Evolutionary conservation across 2,113 vertebrate species (phyloP).

Genomic region (Litocranius walleri): DNA sequence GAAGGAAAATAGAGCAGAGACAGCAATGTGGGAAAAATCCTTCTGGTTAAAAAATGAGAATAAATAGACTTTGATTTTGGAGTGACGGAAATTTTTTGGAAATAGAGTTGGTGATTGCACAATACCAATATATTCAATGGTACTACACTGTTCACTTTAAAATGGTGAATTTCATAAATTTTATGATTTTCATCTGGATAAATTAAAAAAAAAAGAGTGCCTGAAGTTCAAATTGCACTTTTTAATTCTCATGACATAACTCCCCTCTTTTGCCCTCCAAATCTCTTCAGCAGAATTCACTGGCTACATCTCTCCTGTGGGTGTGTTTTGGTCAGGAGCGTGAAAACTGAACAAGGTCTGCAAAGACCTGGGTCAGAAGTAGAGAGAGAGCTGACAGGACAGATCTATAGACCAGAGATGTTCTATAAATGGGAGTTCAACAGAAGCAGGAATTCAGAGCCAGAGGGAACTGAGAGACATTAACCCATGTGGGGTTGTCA

Average conservation of each 20-base stretch:
- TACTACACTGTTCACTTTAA: background rate
- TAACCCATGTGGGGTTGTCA: background rate
- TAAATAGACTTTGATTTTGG: background rate
- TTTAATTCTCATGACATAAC: background rate
- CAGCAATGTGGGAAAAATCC: background rate
- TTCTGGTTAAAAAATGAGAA: background rate
- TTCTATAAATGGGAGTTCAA: background rate
- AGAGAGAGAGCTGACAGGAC: background rate
- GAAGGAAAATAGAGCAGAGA: background rate
- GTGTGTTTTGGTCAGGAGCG: background rate
- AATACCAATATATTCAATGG: background rate
- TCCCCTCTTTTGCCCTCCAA: background rate
- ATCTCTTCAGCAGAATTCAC: background rate
- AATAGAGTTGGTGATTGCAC: background rate
- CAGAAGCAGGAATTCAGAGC: background rate
- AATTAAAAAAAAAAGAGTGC: background rate
- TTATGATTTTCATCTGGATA: background rate
- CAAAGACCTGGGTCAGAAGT: background rate
- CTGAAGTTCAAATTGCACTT: background rate
- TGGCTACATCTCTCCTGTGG: background rate
- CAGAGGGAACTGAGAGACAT: background rate
- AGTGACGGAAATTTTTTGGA: background rate
- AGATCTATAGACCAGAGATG: background rate
- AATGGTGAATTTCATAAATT: background rate
- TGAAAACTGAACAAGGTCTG: background rate